Evolutionary conservation across 2,888 invertebrate genomes (phyloP).

Genomic region (Eutolmus rufibarbis): DNA sequence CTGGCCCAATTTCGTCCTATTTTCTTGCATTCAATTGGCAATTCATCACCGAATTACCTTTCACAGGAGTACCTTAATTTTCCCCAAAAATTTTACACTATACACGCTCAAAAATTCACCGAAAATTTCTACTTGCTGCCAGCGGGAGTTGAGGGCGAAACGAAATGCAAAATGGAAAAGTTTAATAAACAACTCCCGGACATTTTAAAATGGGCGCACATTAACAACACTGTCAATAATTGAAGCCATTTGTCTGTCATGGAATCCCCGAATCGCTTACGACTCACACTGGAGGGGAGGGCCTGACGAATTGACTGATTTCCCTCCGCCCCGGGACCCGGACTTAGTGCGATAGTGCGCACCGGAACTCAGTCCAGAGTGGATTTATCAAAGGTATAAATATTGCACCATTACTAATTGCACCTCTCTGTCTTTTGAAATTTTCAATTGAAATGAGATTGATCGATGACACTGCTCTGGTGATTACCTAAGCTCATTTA

Average conservation of each 20-base stretch:
- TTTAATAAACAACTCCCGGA: conserved; percentile 35
- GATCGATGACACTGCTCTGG: not conserved
- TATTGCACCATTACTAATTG: conserved; percentile 24
- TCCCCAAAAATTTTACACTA: conserved; percentile 7
- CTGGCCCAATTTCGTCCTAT: not conserved
- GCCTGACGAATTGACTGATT: conserved; percentile 15
- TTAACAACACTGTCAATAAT: conserved; percentile 46
- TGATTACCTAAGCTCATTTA: not conserved
- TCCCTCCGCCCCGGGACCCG: not conserved
- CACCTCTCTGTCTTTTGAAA: not conserved
- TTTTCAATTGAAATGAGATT: not conserved
- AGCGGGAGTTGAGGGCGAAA: not conserved
- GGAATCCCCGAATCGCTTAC: not conserved
- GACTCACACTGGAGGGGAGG: not conserved
- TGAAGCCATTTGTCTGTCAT: conserved; percentile 42
- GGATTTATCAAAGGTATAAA: conserved; percentile 21
- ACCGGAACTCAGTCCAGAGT: not conserved
- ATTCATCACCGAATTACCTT: conserved; percentile 24
- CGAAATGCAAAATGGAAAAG: conserved; percentile 8
- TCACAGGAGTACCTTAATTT: not conserved
- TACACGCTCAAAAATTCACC: not conserved
- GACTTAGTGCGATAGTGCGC: not conserved
- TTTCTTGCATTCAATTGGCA: conserved; percentile 15
- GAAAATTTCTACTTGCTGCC: not conserved
- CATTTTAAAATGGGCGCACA: conserved; percentile 45